Conservation (phyloP, 2,888 invertebrate species). For the Pomacea canaliculata region DNA sequence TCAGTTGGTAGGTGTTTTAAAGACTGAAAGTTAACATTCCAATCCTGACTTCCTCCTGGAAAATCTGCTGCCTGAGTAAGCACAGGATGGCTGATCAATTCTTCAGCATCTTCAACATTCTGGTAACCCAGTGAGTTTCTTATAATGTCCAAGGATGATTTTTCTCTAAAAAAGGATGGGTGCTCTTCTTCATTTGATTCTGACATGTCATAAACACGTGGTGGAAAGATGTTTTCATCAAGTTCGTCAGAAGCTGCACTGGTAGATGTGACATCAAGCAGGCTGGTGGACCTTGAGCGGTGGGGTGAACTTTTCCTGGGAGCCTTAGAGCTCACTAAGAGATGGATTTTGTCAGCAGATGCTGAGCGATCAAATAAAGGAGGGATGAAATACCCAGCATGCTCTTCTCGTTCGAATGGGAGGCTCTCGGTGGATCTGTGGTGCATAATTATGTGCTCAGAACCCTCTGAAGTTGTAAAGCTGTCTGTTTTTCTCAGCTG, state of each 20-base stretch:
- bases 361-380: conserved; percentile 44
- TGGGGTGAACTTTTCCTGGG: conserved; percentile 20
- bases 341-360: conserved; percentile 53
- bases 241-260: conserved; percentile 38
- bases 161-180: neutral
- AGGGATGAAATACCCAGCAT: neutral
- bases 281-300: conserved; percentile 50
- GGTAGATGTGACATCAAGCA: conserved; percentile 44
- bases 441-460: neutral
- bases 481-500: neutral
- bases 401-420: conserved; percentile 1
- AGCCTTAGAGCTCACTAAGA: neutral
- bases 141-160: neutral
- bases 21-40: neutral
- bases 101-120: neutral
- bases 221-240: conserved; percentile 53
- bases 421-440: conserved; percentile 29
- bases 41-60: neutral
- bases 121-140: neutral
- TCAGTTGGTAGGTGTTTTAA: neutral
- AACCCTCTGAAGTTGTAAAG: conserved; percentile 6
- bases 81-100: conserved; percentile 5
- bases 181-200: conserved; percentile 1
- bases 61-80: conserved; percentile 11
- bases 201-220: conserved; percentile 26